Base-by-base conservation (phyloP, 1,140 invertebrate genomes). In the Gonatopus flavifemur region DNA sequence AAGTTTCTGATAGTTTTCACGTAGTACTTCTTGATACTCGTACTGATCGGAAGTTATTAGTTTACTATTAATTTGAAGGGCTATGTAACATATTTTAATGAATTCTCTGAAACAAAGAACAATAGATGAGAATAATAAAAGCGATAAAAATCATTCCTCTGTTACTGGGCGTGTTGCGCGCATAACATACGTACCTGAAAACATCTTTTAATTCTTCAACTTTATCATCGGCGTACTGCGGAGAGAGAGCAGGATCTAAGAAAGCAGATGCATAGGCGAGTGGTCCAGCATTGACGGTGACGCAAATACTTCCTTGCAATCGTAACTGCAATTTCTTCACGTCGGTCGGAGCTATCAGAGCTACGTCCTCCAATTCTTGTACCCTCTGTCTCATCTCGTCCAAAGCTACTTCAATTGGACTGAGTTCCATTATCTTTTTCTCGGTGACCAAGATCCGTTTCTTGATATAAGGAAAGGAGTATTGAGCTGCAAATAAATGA, bases 251-350 rank as follows among this genome's bases (percentile, higher is more conserved):
- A 8, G 88, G 85, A 72, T 90, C 88, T 1, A 97, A 78, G 77
- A 97, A 97, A 3, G 89, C 92, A 61, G 86, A 86, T 1, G 94
- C 94, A 76, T 96, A 97, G 3, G 93, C 93, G 36, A 96, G 73
- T 1, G 94, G 94, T 21, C 94, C 94, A n/a, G 93, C 93, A 79
- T 97, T 94, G 0, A 97, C 94, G 71, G 94, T 92, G 8, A 94
- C 91, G 68, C 91, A 93, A 49, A 96, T 88, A 67, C 88, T 89
- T 48, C 93, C 91, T 79, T 96, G 93, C 20, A 97, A 79, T 57
- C 88, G 85, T 3, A 97, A 80, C 73, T 97, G 93, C 19, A 97
- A 70, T 72, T 93, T 93, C 72, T 94, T 96, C 0, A 90, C 82
- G 77, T 96, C 93, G 0, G 87, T 86, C 13, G 88, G 84, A 55